A percentile compares a stretch with the other conserved stretches of the same genome.
Conservation (phyloP, 2,888 invertebrate genomes). For the Emesis russula region DNA sequence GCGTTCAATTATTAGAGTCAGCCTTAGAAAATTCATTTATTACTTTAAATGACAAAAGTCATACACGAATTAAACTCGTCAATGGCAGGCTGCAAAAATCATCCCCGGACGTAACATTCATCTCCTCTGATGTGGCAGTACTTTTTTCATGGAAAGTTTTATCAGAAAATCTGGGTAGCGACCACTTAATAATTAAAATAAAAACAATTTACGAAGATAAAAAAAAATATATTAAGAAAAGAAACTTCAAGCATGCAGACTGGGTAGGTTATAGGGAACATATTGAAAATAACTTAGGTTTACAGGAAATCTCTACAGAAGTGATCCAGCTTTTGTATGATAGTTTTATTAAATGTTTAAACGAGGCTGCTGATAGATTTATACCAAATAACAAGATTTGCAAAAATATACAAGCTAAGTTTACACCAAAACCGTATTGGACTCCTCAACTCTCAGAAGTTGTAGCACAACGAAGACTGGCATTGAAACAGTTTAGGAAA, state of each 20-base stretch:
- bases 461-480: too few species aligned
- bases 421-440: too few species aligned
- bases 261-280: neutral
- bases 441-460: too few species aligned
- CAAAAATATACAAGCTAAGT: too few species aligned
- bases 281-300: neutral
- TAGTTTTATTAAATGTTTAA: conserved; percentile 24
- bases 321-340: neutral
- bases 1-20: conserved; percentile 33
- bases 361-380: neutral
- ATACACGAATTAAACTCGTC: neutral
- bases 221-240: neutral
- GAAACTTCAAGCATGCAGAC: neutral
- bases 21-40: conserved; percentile 20
- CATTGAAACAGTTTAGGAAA: too few species aligned
- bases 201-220: neutral
- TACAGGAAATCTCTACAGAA: neutral
- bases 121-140: neutral
- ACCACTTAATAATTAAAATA: neutral
- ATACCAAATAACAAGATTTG: conserved; percentile 25
- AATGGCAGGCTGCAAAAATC: neutral
- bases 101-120: too few species aligned
- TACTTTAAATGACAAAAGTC: conserved; percentile 8
- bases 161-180: neutral
- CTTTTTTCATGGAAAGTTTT: neutral